Conservation (phyloP, 1,140 invertebrate species). For the Caenorhabditis tropicalis region DNA sequence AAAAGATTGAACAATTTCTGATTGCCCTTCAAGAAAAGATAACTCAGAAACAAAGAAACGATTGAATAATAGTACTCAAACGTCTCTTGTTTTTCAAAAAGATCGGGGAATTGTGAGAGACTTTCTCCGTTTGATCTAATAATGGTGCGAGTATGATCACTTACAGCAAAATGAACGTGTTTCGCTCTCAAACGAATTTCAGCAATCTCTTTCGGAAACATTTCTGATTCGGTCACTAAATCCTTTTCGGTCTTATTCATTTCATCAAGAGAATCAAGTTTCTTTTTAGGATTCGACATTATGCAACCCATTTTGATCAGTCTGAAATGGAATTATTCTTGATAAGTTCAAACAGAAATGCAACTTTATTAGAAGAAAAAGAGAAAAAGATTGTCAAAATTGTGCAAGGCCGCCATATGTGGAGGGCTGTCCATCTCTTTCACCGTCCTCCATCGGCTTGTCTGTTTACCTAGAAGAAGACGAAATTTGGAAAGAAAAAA, state of each 20-base stretch:
- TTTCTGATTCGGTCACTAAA: not conserved
- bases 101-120: too few relatives aligned
- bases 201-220: not conserved
- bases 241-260: not conserved
- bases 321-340: too few relatives aligned
- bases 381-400: not conserved
- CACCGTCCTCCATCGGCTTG: not conserved
- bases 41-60: not conserved
- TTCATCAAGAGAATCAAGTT: not conserved
- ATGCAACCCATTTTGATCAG: not conserved
- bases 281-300: not conserved
- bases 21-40: too few relatives aligned
- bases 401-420: not conserved
- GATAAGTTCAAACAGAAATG: too few relatives aligned
- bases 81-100: too few relatives aligned
- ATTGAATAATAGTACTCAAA: too few relatives aligned
- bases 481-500: not conserved
- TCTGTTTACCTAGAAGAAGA: constrained; percentile 10
- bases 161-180: constrained; percentile 1
- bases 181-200: not conserved
- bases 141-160: not conserved
- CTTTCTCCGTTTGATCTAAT: too few relatives aligned
- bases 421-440: not conserved
- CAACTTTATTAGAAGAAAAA: not conserved
- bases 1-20: too few relatives aligned